These are phyloP conservation scores for Xyliphius kryptos DNA, from an alignment of 2,113 vertebrate species.

Conservation along the genomic window DNA sequence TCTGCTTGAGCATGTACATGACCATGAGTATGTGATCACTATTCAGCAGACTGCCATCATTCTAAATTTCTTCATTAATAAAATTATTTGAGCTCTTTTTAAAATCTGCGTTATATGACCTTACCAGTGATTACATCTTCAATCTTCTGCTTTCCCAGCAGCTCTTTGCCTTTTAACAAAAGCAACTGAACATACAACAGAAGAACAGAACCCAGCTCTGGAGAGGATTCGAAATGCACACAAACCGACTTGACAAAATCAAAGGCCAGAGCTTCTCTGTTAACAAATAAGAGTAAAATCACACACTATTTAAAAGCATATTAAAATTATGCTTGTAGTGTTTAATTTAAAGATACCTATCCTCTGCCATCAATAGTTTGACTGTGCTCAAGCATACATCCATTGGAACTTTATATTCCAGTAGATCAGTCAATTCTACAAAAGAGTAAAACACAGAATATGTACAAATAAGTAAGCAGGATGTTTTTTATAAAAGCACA, in stretches of 20 bases:
- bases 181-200: conserved; percentile 78
- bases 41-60: too few species aligned
- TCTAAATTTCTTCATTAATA: too few species aligned
- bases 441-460: too few species aligned
- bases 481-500: too few species aligned
- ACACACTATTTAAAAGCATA: neutral
- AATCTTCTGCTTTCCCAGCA: conserved; percentile 78
- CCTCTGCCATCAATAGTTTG: conserved; percentile 73
- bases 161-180: conserved; percentile 73
- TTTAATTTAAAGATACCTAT: too few species aligned
- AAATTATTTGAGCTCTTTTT: too few species aligned
- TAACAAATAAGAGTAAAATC: neutral
- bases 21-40: too few species aligned
- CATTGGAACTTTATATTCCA: conserved; percentile 63
- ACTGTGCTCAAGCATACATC: conserved; percentile 72
- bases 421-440: conserved; percentile 70
- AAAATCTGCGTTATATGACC: too few species aligned
- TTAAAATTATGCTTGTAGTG: conserved; percentile 4
- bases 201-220: conserved; percentile 70
- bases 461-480: too few species aligned
- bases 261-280: conserved; percentile 79
- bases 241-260: conserved; percentile 72
- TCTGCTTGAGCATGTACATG: too few species aligned
- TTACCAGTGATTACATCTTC: conserved; percentile 78
- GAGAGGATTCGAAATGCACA: conserved; percentile 75